phyloP scores from a whole-genome alignment of 2,797 vertebrate species.

The Peromyscus attwateri region DNA sequence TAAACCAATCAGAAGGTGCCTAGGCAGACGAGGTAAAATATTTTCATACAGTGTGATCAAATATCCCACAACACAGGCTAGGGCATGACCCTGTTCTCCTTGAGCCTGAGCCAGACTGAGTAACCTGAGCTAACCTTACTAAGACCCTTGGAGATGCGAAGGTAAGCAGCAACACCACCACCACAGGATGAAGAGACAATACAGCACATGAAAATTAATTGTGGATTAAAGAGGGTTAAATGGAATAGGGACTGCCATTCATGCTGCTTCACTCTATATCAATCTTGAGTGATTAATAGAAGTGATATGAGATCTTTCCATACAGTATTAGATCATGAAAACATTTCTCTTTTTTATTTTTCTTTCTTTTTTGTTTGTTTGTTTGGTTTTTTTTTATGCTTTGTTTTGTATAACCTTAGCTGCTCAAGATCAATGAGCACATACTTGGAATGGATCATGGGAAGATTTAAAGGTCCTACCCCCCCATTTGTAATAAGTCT shows the following conservation, averaged over 20 bases:
- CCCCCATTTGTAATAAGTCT: not conserved
- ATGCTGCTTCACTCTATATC: not conserved
- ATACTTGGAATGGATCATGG: not conserved
- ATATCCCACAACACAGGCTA: too few species aligned
- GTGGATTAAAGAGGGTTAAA: too few species aligned
- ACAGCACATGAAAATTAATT: too few species aligned
- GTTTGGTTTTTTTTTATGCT: not conserved
- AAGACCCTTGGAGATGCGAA: too few species aligned
- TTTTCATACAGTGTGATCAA: too few species aligned
- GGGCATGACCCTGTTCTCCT: too few species aligned
- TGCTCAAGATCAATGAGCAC: not conserved
- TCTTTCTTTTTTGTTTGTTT: not conserved
- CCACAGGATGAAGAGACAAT: too few species aligned
- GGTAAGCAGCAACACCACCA: too few species aligned
- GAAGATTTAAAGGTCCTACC: not conserved
- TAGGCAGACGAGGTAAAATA: too few species aligned
- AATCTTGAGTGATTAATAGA: not conserved
- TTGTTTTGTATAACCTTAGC: not conserved
- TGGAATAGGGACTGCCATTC: not conserved
- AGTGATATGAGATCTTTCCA: not conserved
- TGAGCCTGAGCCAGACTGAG: too few species aligned
- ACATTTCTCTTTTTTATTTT: not conserved
- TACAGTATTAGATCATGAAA: not conserved
- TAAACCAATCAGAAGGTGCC: too few species aligned
- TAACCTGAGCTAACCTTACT: too few species aligned